Base-by-base conservation (phyloP, 2,113 vertebrate species). In the Zosterops japonicus region DNA sequence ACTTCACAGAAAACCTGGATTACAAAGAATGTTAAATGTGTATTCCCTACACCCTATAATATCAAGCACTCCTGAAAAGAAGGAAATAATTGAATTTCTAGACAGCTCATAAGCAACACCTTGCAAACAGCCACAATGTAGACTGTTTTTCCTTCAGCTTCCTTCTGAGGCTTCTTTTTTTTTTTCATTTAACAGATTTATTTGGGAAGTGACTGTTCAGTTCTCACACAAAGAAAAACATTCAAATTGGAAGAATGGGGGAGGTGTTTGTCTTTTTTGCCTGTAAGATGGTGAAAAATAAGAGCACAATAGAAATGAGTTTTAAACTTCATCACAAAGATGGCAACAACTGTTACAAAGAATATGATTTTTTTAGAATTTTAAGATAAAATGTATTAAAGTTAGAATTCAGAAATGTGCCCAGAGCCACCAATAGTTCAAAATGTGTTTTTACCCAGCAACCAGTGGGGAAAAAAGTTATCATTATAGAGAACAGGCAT, bases 41-140 rank as follows among this genome's bases (percentile, higher is more conserved):
- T 1, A 0, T 21, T 7, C 14, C 12, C 22, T 59, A 59, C 8
- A 1, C 8, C 14, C 14, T 39, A 64, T 6, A 39, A 60, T 6
- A 5, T 17, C 47, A 64, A 88, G 10, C 0, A 1, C 24, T 59
- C 33, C 17, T 65, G n/a, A 83, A 90, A 87, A 68, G 11, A 41
- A 74, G 8, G 9, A 59, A 89, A 21, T 18, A 1, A 85, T 1
- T 83, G 8, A 59, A 68, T 90, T 92, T 90, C 56, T 61, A 61
- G 20, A 23, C 46, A 72, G 53, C 25, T 92, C 23, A 70, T 33
- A 74, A 84, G 36, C 50, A 92, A 41, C 67, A 52, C 46, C 56
- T 71, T 79, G 56, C 22, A 41, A 86, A n/a, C 36, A 83, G 64
- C 15, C 28, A n/a, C 59, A 49, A 49, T 49, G 39, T 29, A 41